Evolutionary conservation across 2,113 vertebrate genomes (phyloP).

Genomic region (Lepus timidus): DNA sequence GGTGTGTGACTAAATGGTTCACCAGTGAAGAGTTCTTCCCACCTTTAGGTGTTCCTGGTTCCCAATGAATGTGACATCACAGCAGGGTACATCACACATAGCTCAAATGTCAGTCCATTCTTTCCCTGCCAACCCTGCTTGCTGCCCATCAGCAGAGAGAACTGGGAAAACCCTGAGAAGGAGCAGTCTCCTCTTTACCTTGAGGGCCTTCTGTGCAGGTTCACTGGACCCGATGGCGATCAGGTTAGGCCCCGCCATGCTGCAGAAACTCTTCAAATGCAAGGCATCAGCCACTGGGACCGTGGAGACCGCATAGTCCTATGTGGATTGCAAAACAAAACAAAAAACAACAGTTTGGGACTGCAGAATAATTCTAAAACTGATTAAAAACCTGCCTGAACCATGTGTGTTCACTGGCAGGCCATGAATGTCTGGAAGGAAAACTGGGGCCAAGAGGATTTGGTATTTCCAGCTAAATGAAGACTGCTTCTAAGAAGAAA

Average conservation of each 20-base stretch:
- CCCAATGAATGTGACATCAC: background rate
- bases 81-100: background rate
- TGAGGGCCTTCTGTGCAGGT: constrained; percentile 95
- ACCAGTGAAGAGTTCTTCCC: background rate
- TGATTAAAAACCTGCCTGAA: constrained; percentile 50
- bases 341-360: constrained; percentile 36
- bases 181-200: constrained; percentile 88
- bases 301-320: constrained; percentile 97
- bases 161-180: background rate
- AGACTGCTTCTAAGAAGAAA: constrained; percentile 18
- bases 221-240: constrained; percentile 97
- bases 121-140: background rate
- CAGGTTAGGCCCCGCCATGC: constrained; percentile 98
- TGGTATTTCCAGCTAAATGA: constrained; percentile 1
- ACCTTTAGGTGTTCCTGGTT: background rate
- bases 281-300: constrained; percentile 92
- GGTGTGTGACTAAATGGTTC: background rate
- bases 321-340: constrained; percentile 47
- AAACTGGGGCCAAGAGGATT: constrained; percentile 5
- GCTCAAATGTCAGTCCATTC: background rate
- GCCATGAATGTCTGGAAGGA: constrained; percentile 5
- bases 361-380: constrained; percentile 62
- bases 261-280: constrained; percentile 98
- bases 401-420: background rate
- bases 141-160: background rate